Base-by-base conservation (phyloP, 2,888 invertebrate genomes). In the Melikaiella ostensackeni region DNA sequence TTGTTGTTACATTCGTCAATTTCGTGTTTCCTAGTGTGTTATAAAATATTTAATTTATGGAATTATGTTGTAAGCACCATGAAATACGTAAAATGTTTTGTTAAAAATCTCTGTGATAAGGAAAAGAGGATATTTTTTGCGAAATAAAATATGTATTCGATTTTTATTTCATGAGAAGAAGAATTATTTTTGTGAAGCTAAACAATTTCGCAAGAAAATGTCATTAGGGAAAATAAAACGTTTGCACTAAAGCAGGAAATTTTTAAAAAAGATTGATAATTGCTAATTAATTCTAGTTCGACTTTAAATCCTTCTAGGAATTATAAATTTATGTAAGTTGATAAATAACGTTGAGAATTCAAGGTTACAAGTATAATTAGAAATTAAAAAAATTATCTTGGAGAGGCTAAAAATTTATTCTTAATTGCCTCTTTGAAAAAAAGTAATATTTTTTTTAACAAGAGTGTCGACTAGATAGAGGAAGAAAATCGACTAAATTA, bases 291-390 rank as follows among this genome's bases (percentile, higher is more conserved):
- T 50, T n/a, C 50, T 9, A n/a, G 50, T n/a, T n/a, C 50, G n/a
- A n/a, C n/a, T 50, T n/a, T 50, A 50, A 50, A 50, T 50, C n/a
- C 50, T 50, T 50, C 50, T n/a, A 9, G n/a, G n/a, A 50, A n/a
- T n/a, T 50, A 50, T n/a, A 50, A 50, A n/a, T 50, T n/a, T 50
- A 50, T 50, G 9, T 6, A n/a, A 8, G 4, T 50, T 8, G 5
- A 50, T 50, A n/a, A 50, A 9, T 33, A 19, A n/a, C 27, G n/a
- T n/a, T 63, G n/a, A 21, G 11, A 35, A 35, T 57, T 24, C 24
- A 24, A 57, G 57, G 24, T 57, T 27, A 24, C 9, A 16, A 13
- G 21, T 57, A 21, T 57, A 24, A 57, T 27, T 13, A 24, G 5
- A 13, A 21, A 9, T 13, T 5, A 24, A 13, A 24, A n/a, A 24